These are phyloP conservation scores for Echinops telfairi DNA, from an alignment of 2,113 vertebrate genomes.

Conservation along the genomic window DNA sequence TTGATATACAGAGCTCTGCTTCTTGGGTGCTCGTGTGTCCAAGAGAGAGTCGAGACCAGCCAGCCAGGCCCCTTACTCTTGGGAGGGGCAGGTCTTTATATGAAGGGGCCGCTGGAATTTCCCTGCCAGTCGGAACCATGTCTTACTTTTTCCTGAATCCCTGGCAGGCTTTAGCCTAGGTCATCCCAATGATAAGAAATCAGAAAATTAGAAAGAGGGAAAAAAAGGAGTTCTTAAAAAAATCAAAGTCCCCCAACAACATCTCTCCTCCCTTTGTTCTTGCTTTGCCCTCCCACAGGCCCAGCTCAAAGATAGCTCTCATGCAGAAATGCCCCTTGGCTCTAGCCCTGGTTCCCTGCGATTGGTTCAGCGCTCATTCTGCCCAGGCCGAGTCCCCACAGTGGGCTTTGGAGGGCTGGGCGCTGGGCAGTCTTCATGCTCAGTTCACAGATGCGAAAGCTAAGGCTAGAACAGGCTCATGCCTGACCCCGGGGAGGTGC, in stretches of 20 bases:
- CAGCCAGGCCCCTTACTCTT: too few relatives aligned
- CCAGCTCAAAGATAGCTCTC: rapidly evolving
- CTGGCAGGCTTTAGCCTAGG: neutral
- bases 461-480: neutral
- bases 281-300: neutral
- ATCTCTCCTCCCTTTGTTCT: neutral
- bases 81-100: rapidly evolving
- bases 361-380: neutral
- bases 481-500: neutral
- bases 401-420: neutral
- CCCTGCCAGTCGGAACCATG: too few relatives aligned
- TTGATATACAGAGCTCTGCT: neutral
- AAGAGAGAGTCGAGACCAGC: neutral
- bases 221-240: neutral
- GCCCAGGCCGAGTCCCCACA: neutral
- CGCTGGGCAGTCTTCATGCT: neutral
- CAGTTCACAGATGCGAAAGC: neutral
- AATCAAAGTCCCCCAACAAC: neutral
- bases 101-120: neutral
- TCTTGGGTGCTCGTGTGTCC: neutral
- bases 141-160: neutral
- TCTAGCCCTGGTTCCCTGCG: too few relatives aligned
- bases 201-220: slow-evolving; percentile 7
- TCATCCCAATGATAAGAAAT: neutral
- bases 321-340: neutral